These are phyloP conservation scores for Vombatus ursinus DNA, from an alignment of 2,113 vertebrate genomes.

Conservation along the genomic window DNA sequence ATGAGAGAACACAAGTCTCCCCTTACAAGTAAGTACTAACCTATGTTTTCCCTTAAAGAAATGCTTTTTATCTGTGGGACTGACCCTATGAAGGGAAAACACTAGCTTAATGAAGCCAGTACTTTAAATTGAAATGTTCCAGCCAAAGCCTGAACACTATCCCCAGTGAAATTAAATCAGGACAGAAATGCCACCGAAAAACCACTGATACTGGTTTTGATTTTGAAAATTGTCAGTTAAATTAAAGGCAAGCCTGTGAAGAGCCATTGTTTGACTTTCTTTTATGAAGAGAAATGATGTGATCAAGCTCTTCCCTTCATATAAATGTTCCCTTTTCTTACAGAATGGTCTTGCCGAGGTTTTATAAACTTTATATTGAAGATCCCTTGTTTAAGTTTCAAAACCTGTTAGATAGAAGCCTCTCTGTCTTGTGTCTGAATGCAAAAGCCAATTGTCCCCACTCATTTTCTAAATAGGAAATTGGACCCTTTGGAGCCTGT, in stretches of 20 bases:
- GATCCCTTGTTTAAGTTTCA: background rate
- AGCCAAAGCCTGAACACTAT: constrained; percentile 64
- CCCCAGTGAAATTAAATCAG: constrained; percentile 57
- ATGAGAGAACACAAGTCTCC: background rate
- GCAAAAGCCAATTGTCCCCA: background rate
- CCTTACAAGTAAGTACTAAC: background rate
- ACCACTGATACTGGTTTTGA: constrained; percentile 59
- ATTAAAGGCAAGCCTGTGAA: constrained; percentile 68
- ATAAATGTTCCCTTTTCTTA: background rate
- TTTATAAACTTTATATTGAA: background rate
- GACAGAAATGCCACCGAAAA: constrained; percentile 69
- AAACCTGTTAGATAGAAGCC: background rate
- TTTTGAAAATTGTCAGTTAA: constrained; percentile 70
- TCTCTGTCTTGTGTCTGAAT: background rate
- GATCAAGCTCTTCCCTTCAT: background rate
- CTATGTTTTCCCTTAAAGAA: constrained; percentile 45
- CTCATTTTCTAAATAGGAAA: background rate
- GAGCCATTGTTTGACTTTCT: background rate
- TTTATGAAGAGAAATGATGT: constrained; percentile 17
- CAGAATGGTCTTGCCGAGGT: background rate
- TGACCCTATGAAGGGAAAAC: constrained; percentile 34
- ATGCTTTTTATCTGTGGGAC: background rate
- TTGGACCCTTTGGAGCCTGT: background rate
- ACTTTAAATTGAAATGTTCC: constrained; percentile 72
- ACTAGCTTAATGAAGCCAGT: constrained; percentile 61